Evolutionary conservation across 2,797 vertebrate genomes (phyloP).

Genomic region (Garrulus glandarius): DNA sequence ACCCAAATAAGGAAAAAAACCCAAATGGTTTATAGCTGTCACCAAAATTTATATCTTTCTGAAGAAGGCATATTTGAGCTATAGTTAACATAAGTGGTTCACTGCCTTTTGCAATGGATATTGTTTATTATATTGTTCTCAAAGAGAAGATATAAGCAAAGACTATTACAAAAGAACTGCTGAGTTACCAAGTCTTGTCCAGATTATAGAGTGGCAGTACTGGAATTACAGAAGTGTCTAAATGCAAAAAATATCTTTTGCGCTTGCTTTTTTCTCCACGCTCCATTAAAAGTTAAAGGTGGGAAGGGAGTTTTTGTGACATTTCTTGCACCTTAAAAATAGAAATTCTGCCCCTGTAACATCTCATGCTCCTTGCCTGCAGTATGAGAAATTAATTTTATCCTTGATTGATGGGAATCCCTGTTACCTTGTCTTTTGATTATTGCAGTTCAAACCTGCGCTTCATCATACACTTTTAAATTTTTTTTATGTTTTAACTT

Average conservation of each 20-base stretch:
- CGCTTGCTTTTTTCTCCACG: neutral
- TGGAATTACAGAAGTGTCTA: neutral
- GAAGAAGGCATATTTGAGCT: neutral
- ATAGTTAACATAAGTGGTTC: neutral
- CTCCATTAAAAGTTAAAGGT: neutral
- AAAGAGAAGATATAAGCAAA: neutral
- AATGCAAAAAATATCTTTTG: neutral
- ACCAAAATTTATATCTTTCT: neutral
- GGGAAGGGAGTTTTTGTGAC: neutral
- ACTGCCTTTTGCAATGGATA: neutral
- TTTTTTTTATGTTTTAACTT: neutral
- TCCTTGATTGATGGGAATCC: neutral
- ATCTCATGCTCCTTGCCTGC: rapidly evolving
- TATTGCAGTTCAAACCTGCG: neutral
- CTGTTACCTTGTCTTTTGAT: neutral
- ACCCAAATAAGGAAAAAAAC: rapidly evolving
- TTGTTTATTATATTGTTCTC: neutral
- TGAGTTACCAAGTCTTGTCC: neutral
- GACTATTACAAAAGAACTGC: neutral
- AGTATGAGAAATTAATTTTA: neutral
- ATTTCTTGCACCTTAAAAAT: neutral
- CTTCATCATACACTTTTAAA: neutral
- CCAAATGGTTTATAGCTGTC: neutral
- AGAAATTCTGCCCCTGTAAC: neutral
- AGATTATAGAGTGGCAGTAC: neutral